Evolutionary conservation across 2,797 vertebrate genomes (phyloP), one percentile per base, ranked within the genome.

Genomic region (Phyllotis vaccarum): DNA sequence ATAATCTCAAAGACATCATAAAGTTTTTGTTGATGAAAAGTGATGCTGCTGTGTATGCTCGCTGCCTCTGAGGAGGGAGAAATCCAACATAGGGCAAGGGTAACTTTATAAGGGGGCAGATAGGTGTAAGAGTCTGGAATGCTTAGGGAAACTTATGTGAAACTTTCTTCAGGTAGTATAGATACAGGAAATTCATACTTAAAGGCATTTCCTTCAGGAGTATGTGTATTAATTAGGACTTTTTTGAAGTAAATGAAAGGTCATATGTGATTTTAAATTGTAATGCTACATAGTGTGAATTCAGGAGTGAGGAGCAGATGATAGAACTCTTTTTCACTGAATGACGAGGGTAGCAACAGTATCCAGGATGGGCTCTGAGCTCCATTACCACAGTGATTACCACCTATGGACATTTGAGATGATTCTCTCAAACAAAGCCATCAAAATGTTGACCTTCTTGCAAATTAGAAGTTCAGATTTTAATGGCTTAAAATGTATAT

Each of bases 1-100:
- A 95, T 76, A 31, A 19, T 95, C 62, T 12, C 5, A 10, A 27
- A 75, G n/a, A 91, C 37, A 85, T 2, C 13, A 8, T 10, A 46
- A 89, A 40, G 14, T 27, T 66, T 91, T 10, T 81, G 93, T 82
- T 91, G 43, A 40, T 95, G 62, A 85, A 19, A 58, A 90, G 75
- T 22, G 86, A 37, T 40, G 27, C 2, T 49, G 19, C 19, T 12
- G 2, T 12, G 2, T 88, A 74, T 82, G 6, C 81, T 66, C 31
- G 14, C 76, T 82, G 11, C 11, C 21, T 56, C 95, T 86, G 49
- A 81, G 43, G 66, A 62, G 86, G 54, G 37, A 79, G 43, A 90
- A 54, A 52, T 86, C 12, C 12, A 54, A 52, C 6, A 24, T 79
- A 82, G 19, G 24, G 10, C 29, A 81, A n/a, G 74, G 80, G 24